Conservation (phyloP, 2,797 vertebrate species). For the Tapera naevia region DNA sequence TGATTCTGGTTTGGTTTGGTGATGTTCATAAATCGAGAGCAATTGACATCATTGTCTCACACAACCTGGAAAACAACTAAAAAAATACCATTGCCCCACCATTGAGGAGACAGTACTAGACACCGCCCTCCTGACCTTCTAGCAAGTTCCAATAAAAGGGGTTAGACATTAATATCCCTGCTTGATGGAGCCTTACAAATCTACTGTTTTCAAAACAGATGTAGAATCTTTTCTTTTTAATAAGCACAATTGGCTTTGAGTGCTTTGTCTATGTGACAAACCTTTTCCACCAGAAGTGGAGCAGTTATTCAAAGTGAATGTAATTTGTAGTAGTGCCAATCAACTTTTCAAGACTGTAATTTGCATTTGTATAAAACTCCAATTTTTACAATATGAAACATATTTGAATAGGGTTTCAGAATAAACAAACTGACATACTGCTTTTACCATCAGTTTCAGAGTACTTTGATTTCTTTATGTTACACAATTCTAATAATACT, state of each 20-base stretch:
- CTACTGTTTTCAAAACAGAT: background rate
- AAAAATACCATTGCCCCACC: background rate
- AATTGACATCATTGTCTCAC: background rate
- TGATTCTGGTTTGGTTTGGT: background rate
- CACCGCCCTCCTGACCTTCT: background rate
- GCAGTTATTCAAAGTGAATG: conserved; percentile 32
- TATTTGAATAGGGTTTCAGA: background rate
- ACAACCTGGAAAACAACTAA: accelerated
- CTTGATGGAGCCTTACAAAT: background rate
- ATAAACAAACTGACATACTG: conserved; percentile 21
- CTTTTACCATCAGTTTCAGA: conserved; percentile 1
- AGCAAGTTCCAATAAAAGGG: background rate
- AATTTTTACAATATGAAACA: conserved; percentile 22
- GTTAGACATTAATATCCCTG: background rate
- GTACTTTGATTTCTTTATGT: background rate
- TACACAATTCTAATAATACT: background rate
- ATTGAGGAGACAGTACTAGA: background rate
- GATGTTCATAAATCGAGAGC: background rate
- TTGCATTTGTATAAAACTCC: conserved; percentile 24
- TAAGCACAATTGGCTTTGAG: conserved; percentile 1
- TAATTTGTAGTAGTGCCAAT: conserved; percentile 23
- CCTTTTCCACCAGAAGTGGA: background rate
- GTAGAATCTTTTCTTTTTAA: background rate
- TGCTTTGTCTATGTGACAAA: background rate
- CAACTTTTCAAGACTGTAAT: conserved; percentile 20